These are phyloP conservation scores for Aphis craccivora DNA, from an alignment of 1,140 invertebrate species.

Conservation along the genomic window DNA sequence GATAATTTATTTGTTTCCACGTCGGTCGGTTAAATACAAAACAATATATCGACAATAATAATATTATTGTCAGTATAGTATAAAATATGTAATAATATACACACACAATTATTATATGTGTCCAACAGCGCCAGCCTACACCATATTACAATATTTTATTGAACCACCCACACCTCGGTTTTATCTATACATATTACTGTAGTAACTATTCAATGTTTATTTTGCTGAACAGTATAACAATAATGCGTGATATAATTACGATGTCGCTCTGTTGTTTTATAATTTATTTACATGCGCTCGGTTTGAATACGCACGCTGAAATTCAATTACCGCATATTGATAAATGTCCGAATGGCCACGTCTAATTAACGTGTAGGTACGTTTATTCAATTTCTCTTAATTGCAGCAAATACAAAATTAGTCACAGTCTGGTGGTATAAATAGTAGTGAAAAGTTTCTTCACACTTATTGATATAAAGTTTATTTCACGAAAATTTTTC, in stretches of 20 bases:
- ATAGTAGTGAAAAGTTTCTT: neutral
- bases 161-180: neutral
- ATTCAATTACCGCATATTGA: neutral
- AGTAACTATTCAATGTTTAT: neutral
- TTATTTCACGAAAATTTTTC: neutral
- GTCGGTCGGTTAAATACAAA: neutral
- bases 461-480: neutral
- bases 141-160: neutral
- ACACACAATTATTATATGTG: neutral
- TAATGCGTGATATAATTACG: neutral
- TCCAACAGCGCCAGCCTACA: neutral
- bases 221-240: neutral
- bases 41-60: neutral
- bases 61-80: neutral
- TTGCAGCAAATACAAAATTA: neutral
- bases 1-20: neutral
- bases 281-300: neutral
- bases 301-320: neutral
- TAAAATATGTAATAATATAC: neutral
- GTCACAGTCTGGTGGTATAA: neutral
- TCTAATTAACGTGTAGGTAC: neutral
- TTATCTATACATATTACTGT: neutral
- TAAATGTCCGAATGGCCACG: neutral
- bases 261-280: neutral
- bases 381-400: neutral